A percentile compares a stretch with the other conserved stretches of the same genome.
These are phyloP conservation scores for Crossaster papposus DNA, from an alignment of 53 echinoderm and acorn worm species.

Conservation along the genomic window DNA sequence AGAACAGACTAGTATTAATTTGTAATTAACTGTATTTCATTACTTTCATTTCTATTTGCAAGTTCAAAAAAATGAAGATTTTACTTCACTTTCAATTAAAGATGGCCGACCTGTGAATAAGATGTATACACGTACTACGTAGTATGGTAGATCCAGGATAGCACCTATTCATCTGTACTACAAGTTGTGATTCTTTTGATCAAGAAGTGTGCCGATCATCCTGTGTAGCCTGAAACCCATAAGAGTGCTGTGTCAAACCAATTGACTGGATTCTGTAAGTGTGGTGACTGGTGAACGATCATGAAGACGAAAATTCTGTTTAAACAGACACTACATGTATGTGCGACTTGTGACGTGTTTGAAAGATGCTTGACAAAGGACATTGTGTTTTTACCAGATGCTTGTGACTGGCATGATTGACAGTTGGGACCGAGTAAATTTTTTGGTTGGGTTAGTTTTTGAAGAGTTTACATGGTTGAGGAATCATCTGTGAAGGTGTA, in stretches of 20 bases:
- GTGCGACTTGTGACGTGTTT: not conserved
- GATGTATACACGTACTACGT: too few species aligned
- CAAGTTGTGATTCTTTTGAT: too few species aligned
- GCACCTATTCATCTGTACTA: too few species aligned
- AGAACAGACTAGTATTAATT: too few species aligned
- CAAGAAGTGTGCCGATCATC: too few species aligned
- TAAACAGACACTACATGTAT: not conserved
- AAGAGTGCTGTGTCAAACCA: not conserved
- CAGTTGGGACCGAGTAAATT: not conserved
- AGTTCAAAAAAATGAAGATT: too few species aligned
- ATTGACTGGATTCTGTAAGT: not conserved
- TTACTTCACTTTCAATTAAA: too few species aligned
- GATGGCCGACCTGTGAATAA: too few species aligned
- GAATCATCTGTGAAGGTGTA: conserved; percentile 16
- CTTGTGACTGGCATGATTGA: conserved; percentile 6
- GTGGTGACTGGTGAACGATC: not conserved
- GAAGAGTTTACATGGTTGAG: conserved; percentile 10
- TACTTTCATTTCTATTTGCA: too few species aligned
- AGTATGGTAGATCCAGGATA: too few species aligned
- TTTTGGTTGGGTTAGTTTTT: conserved; percentile 2
- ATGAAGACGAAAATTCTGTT: not conserved
- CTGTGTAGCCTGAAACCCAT: too few species aligned
- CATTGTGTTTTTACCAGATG: not conserved
- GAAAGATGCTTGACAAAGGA: not conserved
- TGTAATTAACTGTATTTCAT: too few species aligned